Evolutionary conservation across 2,797 vertebrate species (phyloP), one percentile per base, ranked within the genome.

Genomic region (Argentina silus): DNA sequence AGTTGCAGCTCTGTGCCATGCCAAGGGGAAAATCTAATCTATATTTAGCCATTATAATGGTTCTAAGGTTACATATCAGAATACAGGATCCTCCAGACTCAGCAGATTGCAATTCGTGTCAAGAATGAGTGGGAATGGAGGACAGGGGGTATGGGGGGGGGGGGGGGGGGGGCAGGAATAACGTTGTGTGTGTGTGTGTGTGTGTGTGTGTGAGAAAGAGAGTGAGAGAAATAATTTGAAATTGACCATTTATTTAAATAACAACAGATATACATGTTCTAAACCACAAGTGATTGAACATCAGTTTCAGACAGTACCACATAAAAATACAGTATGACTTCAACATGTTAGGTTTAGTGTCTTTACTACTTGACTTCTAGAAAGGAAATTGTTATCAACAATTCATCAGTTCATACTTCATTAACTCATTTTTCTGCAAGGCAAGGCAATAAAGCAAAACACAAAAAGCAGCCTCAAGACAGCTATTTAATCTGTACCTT

Each of bases 61-160:
- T 74, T 91, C 92, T 95, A 91, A 81, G 85, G 88, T 95, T 95
- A 95, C 93, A 59, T 93, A 96, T 95, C 94, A 92, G 88, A 92
- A 89, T 94, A 93, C 92, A 14, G n/a, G 74, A 87, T 85, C 75
- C 36, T 79, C 77, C 84, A 90, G 92, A 87, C 93, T 93, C 93
- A 91, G 92, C 92, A 93, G 91, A 93, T 90, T 61, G 86, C 92
- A 93, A 90, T 90, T 93, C 93, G 92, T 92, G 78, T 73, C 48
- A 72, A 84, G 48, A 56, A 55, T 63, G 14, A 53, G n/a, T 63
- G 59, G 56, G 27, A 66, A 60, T 21, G 55, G 53, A 9, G 53
- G 83, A 85, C 88, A 82, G 90, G 85, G 83, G 90, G 93, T 91
- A 86, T 89, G 82, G 91, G 86, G 10, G 51, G n/a, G 42, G 53